A percentile compares a stretch with the other conserved stretches of the same genome.
These are phyloP conservation scores for Prinia subflava DNA, from an alignment of 2,113 vertebrate genomes.

Conservation along the genomic window DNA sequence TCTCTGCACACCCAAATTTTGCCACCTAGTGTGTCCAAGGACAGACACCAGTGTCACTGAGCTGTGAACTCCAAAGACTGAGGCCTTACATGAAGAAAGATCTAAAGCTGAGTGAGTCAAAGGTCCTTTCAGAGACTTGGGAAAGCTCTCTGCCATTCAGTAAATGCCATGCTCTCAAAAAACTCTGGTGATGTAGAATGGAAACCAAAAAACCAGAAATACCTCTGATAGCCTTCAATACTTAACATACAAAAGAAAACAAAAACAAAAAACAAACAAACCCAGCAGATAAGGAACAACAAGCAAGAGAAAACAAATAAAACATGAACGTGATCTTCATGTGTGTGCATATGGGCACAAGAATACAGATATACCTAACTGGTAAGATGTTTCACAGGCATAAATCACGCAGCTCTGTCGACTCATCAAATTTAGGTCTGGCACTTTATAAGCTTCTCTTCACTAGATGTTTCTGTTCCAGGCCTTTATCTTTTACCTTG, in stretches of 20 bases:
- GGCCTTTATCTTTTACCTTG: background rate
- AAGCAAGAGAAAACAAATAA: background rate
- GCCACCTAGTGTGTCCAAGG: background rate
- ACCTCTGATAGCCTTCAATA: background rate
- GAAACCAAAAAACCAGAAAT: background rate
- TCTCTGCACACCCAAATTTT: background rate
- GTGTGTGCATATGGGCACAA: background rate
- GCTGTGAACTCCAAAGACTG: background rate
- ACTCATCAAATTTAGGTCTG: background rate
- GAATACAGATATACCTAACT: background rate
- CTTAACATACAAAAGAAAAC: background rate
- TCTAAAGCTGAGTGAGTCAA: background rate
- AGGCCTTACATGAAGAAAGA: background rate
- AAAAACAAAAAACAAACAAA: background rate
- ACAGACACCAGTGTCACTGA: background rate
- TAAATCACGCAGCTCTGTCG: rapidly evolving
- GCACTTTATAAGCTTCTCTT: background rate
- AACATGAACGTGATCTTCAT: background rate
- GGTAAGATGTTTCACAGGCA: background rate
- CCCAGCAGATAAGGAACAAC: background rate
- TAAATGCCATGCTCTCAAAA: background rate
- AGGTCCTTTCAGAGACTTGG: background rate
- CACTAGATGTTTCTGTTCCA: background rate
- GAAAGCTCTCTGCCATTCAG: background rate
- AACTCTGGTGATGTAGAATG: background rate